Conservation (phyloP, 2,113 vertebrate species). For the Micromys minutus region DNA sequence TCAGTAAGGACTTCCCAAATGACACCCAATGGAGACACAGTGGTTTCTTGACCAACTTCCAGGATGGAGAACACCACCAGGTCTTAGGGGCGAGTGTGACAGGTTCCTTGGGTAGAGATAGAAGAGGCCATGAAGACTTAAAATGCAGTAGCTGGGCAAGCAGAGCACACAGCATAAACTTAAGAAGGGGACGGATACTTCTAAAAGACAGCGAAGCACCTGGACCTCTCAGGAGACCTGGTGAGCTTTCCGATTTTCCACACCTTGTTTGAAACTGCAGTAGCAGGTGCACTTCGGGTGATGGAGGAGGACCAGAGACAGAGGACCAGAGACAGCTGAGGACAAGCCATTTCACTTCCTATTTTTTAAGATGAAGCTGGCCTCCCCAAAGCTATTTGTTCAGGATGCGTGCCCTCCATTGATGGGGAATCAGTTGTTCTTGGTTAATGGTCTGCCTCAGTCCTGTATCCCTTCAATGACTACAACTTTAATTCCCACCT, state of each 20-base stretch:
- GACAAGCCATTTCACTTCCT: background rate
- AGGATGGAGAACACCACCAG: background rate
- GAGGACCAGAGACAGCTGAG: background rate
- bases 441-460: background rate
- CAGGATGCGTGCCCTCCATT: background rate
- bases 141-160: too few relatives aligned
- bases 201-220: background rate
- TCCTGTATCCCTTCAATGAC: background rate
- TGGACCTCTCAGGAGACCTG: background rate
- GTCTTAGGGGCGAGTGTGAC: background rate
- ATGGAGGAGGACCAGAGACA: background rate
- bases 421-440: background rate
- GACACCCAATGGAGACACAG: background rate
- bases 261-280: background rate
- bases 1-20: background rate
- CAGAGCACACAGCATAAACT: background rate
- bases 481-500: background rate
- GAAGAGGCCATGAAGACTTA: background rate
- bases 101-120: background rate
- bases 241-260: background rate
- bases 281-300: background rate
- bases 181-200: too few relatives aligned
- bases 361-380: background rate
- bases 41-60: background rate
- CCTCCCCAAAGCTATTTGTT: background rate